Percentiles rank a stretch among this genome's conserved stretches.
Conservation (phyloP, 2,797 vertebrate genomes). For the Sebastes trivittatus region DNA sequence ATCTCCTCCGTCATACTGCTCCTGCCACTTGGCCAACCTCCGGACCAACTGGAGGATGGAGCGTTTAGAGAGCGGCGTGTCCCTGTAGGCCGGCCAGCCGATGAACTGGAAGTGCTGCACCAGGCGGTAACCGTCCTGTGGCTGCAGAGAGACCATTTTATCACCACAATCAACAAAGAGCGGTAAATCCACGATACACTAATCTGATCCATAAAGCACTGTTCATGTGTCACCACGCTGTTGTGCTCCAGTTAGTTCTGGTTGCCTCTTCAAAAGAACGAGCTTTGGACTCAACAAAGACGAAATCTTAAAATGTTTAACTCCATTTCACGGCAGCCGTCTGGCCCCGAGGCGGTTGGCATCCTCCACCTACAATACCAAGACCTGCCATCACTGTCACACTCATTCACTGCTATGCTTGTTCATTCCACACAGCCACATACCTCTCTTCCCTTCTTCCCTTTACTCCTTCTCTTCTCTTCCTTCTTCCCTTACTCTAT, state of each 20-base stretch:
- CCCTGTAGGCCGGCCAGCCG: constrained; percentile 96
- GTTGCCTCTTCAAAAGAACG: constrained; percentile 6
- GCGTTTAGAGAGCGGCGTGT: constrained; percentile 95
- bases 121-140: constrained; percentile 95
- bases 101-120: constrained; percentile 99
- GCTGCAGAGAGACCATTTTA: constrained; percentile 76
- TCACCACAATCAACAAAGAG: background rate
- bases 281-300: constrained; percentile 33
- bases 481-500: background rate
- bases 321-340: constrained; percentile 59
- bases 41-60: constrained; percentile 94
- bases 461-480: background rate
- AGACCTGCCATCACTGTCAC: constrained; percentile 39
- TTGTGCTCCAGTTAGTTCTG: constrained; percentile 32
- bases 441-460: background rate
- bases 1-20: constrained; percentile 94
- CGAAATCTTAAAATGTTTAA: constrained; percentile 34
- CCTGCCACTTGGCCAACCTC: constrained; percentile 96
- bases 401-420: constrained; percentile 31
- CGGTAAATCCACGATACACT: background rate
- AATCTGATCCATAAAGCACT: background rate
- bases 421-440: constrained; percentile 6
- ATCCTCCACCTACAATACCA: constrained; percentile 26
- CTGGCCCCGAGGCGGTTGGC: constrained; percentile 42
- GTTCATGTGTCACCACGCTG: background rate